A percentile compares a stretch with the other conserved stretches of the same genome.
phyloP scores from a whole-genome alignment of 2,113 vertebrate species.

The Pseudolaguvia tuberculata region DNA sequence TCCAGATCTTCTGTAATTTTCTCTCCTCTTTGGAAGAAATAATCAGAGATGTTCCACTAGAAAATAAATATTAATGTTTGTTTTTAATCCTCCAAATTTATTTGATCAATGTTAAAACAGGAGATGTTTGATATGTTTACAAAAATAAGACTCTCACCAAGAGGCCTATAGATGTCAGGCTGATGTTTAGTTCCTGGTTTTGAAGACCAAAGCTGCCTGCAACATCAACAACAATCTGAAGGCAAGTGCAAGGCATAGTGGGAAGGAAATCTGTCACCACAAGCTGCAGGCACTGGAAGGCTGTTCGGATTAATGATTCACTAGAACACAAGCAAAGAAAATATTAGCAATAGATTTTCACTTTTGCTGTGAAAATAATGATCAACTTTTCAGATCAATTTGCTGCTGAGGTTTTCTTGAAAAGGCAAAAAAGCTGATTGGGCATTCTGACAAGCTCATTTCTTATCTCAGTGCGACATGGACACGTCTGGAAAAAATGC shows the following conservation, averaged over 20 bases:
- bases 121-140: neutral
- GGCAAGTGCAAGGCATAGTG: conserved; percentile 96
- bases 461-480: too few species aligned
- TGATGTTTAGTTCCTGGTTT: conserved; percentile 99
- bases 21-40: conserved; percentile 98
- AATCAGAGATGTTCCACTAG: conserved; percentile 99
- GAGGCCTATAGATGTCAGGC: conserved; percentile 95
- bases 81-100: neutral
- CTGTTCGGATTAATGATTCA: conserved; percentile 94
- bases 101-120: neutral
- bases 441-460: too few species aligned
- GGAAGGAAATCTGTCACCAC: conserved; percentile 99
- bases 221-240: conserved; percentile 97
- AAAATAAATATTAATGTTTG: conserved; percentile 36
- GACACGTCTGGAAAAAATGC: too few species aligned
- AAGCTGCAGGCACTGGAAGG: conserved; percentile 99
- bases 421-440: too few species aligned
- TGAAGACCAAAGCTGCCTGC: conserved; percentile 97
- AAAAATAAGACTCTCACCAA: conserved; percentile 71
- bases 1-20: conserved; percentile 89
- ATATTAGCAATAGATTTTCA: neutral
- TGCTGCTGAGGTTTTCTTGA: too few species aligned
- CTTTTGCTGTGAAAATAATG: too few species aligned
- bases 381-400: too few species aligned
- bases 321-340: conserved; percentile 62